These are phyloP conservation scores for Idaea biselata DNA, from an alignment of 2,888 invertebrate genomes.

Conservation along the genomic window DNA sequence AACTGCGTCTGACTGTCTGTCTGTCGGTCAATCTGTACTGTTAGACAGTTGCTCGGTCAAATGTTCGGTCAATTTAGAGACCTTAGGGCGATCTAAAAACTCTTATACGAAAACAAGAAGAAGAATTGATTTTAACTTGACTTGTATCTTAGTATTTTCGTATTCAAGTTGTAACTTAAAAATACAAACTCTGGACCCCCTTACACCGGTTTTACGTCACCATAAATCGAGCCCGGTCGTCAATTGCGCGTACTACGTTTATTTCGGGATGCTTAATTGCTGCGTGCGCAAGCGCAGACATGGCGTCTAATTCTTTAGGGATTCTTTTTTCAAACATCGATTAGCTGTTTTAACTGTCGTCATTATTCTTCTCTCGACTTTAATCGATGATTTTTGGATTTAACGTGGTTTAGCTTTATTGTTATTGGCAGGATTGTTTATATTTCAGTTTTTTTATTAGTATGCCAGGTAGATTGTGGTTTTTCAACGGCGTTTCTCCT, in stretches of 20 bases:
- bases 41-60: too few relatives aligned
- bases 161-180: constrained; percentile 9
- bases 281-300: constrained; percentile 51
- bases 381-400: constrained; percentile 16
- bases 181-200: constrained; percentile 24
- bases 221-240: constrained; percentile 63
- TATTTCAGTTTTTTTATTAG: not conserved
- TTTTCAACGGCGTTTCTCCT: too few relatives aligned
- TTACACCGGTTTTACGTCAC: constrained; percentile 39
- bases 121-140: not conserved
- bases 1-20: too few relatives aligned
- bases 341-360: constrained; percentile 31
- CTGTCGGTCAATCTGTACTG: too few relatives aligned
- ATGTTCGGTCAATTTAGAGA: too few relatives aligned
- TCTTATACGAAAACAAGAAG: too few relatives aligned
- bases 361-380: constrained; percentile 28
- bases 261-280: constrained; percentile 74
- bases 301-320: constrained; percentile 33
- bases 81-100: too few relatives aligned
- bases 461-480: not conserved
- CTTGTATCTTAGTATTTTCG: not conserved
- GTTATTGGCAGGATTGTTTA: not conserved
- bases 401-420: not conserved
- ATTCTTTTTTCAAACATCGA: constrained; percentile 38
- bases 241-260: constrained; percentile 64